A percentile compares a stretch with the other conserved stretches of the same genome.
These are phyloP conservation scores for Xylota sylvarum DNA, from an alignment of 2,888 invertebrate species.

Conservation along the genomic window DNA sequence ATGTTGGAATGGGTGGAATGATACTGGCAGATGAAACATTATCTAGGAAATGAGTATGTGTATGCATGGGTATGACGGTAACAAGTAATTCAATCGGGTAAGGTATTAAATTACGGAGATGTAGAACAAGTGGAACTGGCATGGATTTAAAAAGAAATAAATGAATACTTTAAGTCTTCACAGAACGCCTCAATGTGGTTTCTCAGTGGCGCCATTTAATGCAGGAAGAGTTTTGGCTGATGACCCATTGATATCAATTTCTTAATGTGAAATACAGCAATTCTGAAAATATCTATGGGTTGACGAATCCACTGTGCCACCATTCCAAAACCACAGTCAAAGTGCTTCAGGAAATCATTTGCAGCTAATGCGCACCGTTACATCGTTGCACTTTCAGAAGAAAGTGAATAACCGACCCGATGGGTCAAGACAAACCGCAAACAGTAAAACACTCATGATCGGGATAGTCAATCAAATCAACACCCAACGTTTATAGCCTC, in stretches of 20 bases:
- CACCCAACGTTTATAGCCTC: constrained; percentile 11
- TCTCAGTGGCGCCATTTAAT: neutral
- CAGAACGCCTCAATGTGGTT: neutral
- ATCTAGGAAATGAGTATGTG: constrained; percentile 52
- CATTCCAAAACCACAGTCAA: neutral
- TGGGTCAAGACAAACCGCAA: constrained; percentile 27
- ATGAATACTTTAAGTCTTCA: neutral
- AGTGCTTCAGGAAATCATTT: neutral
- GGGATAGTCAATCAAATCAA: constrained; percentile 53
- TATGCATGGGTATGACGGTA: constrained; percentile 10
- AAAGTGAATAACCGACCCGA: constrained; percentile 59
- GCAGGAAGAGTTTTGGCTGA: neutral
- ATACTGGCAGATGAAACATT: constrained; percentile 43
- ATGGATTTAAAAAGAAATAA: constrained; percentile 18
- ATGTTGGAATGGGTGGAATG: constrained; percentile 41
- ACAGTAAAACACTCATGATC: constrained; percentile 42
- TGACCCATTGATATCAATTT: neutral
- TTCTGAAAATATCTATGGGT: neutral
- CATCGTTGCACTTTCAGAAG: constrained; percentile 24
- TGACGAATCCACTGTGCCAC: neutral
- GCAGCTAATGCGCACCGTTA: neutral
- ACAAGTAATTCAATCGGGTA: constrained; percentile 44
- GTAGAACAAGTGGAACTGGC: constrained; percentile 31
- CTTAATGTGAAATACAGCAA: neutral
- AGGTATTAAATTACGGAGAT: constrained; percentile 40